These are phyloP conservation scores for Hemicentrotus pulcherrimus DNA, from an alignment of 35 echinoderm and acorn worm species.

Conservation along the genomic window DNA sequence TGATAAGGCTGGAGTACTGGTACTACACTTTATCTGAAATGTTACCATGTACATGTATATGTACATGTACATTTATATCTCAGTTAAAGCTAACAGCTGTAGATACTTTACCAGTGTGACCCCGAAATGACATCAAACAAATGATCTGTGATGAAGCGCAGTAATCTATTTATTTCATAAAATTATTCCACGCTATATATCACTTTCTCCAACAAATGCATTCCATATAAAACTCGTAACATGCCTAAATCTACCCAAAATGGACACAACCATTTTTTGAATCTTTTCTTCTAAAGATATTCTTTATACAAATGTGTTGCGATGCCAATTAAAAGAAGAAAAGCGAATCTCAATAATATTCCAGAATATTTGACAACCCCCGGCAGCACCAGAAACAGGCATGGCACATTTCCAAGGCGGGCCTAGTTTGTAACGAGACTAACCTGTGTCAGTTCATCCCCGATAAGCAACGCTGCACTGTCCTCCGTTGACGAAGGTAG, in stretches of 20 bases:
- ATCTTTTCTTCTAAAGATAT: background rate
- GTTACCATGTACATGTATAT: no score
- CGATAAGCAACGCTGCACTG: slow-evolving; percentile 17
- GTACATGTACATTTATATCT: no score
- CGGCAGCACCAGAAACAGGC: background rate
- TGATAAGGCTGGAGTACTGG: no score
- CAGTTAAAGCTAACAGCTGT: no score
- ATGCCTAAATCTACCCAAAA: background rate
- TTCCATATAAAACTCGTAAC: background rate
- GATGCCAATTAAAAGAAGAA: background rate
- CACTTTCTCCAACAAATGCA: no score
- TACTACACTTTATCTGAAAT: no score
- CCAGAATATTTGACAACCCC: background rate
- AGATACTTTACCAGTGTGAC: no score
- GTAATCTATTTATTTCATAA: no score
- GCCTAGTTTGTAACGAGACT: background rate
- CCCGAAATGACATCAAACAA: no score
- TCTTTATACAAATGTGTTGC: background rate
- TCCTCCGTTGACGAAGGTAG: background rate
- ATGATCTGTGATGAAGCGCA: no score
- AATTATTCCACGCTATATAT: no score
- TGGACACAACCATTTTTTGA: background rate
- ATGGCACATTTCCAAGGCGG: background rate
- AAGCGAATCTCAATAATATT: background rate
- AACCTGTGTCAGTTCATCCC: slow-evolving; percentile 30